Evolutionary conservation across 2,113 vertebrate species (phyloP), one percentile per base, ranked within the genome.

Genomic region (Notechis scutatus): DNA sequence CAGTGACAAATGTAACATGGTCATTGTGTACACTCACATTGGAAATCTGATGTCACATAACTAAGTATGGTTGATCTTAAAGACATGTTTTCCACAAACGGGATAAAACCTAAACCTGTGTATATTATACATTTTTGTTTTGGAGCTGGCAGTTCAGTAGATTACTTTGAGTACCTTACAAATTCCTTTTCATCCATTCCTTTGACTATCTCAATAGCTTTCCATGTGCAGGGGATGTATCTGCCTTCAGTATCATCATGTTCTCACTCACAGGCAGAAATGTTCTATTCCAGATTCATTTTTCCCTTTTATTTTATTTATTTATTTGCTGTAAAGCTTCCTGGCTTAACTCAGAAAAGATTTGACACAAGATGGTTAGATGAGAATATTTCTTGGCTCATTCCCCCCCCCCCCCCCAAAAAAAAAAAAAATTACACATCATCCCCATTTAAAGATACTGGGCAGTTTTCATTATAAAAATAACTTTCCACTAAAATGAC

Each of bases 1-100:
- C 87, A 87, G 29, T 88, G 56, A 92, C 92, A 56, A 91, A 91
- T 56, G 34, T 69, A 15, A 11, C 14, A 24, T 26, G 94, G 64
- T 26, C 91, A 81, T 64, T 88, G 29, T 92, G 42, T 92, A 54
- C 52, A 90, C 23, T 92, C 57, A 69, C 91, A 91, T 56, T 39
- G 90, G 88, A 92, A 74, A 93, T 7, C 90, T 45, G 23, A 92
- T 89, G 50, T 91, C 94, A 55, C 47, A 74, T 92, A 29, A 92
- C 64, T 74, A 91, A 88, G 1, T 3, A n/a, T 69, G 45, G 94
- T 93, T 88, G n/a, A 69, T 90, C 23, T n/a, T 5, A 15, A 81
- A 11, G 92, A 7, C 57, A 55, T 0, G 23, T 54, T 64, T 47
- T 23, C 47, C 74, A 39, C 4, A 61, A 54, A 42, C 8, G 39